These are phyloP conservation scores for Enteromius argenteus DNA, from an alignment of 2,797 vertebrate genomes.

Conservation along the genomic window DNA sequence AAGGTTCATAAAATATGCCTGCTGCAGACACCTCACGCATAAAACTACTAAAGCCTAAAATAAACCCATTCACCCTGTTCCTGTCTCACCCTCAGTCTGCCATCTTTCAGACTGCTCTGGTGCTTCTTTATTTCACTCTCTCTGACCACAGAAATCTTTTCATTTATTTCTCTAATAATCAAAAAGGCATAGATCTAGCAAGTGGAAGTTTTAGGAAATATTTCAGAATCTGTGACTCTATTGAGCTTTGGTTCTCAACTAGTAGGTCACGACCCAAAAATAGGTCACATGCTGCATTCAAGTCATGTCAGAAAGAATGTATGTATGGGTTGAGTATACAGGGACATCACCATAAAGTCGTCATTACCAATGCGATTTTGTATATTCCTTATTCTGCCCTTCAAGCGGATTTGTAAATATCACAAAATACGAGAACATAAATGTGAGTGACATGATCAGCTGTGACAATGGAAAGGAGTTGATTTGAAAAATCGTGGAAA, in stretches of 20 bases:
- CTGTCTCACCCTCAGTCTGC: slow-evolving; percentile 48
- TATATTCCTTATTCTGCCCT: neutral
- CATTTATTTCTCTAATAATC: slow-evolving; percentile 4
- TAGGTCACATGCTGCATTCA: neutral
- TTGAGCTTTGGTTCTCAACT: neutral
- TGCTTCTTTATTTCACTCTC: slow-evolving; percentile 1
- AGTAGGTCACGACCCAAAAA: slow-evolving; percentile 7
- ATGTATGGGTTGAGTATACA: neutral
- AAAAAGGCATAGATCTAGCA: neutral
- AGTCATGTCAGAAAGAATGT: neutral
- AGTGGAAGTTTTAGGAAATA: neutral
- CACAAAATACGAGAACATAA: neutral
- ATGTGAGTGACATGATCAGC: neutral
- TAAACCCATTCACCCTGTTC: slow-evolving; percentile 60
- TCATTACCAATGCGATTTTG: neutral
- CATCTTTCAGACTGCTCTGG: slow-evolving; percentile 17
- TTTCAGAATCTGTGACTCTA: neutral
- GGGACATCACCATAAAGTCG: neutral
- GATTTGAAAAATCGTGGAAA: neutral
- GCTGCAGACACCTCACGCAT: slow-evolving; percentile 61
- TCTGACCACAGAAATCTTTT: slow-evolving; percentile 16
- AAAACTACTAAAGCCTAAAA: slow-evolving; percentile 65
- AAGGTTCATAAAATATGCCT: slow-evolving; percentile 70
- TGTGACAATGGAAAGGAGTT: neutral
- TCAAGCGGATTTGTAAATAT: neutral